Conservation (phyloP, 2,113 vertebrate species). For the Chaenogobius annularis region DNA sequence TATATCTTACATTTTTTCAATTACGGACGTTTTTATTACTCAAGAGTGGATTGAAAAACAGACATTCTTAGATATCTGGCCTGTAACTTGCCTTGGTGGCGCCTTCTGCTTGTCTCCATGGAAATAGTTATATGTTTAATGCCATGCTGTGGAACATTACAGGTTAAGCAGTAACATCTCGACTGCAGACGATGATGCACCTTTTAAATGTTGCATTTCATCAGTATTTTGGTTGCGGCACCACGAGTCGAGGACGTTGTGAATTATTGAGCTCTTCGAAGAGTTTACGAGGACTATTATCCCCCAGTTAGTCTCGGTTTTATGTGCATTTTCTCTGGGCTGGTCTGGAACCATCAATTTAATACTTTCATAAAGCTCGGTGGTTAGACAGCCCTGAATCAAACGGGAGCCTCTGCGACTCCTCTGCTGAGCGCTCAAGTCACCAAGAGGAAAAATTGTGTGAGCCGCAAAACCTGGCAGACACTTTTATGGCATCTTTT, state of each 20-base stretch:
- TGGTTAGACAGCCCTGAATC: conserved; percentile 81
- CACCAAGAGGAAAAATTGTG: conserved; percentile 89
- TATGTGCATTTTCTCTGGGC: conserved; percentile 84
- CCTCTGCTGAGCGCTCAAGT: conserved; percentile 88
- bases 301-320: conserved; percentile 82
- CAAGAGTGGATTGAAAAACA: too few species aligned
- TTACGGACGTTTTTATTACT: too few species aligned
- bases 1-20: too few species aligned
- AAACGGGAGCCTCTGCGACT: conserved; percentile 67
- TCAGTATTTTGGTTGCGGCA: conserved; percentile 62
- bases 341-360: conserved; percentile 82
- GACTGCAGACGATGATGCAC: too few species aligned
- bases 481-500: conserved; percentile 65
- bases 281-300: conserved; percentile 82
- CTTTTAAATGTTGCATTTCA: conserved; percentile 11
- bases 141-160: too few species aligned
- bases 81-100: too few species aligned
- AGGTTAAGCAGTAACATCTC: too few species aligned
- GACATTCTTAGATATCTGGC: too few species aligned
- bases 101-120: neutral
- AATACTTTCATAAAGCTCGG: conserved; percentile 82
- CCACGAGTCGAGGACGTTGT: conserved; percentile 65
- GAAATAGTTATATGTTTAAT: too few species aligned
- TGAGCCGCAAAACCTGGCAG: conserved; percentile 78
- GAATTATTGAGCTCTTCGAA: conserved; percentile 75